These are phyloP conservation scores for Macrophya alboannulata DNA, from an alignment of 2,888 invertebrate genomes.

Conservation along the genomic window DNA sequence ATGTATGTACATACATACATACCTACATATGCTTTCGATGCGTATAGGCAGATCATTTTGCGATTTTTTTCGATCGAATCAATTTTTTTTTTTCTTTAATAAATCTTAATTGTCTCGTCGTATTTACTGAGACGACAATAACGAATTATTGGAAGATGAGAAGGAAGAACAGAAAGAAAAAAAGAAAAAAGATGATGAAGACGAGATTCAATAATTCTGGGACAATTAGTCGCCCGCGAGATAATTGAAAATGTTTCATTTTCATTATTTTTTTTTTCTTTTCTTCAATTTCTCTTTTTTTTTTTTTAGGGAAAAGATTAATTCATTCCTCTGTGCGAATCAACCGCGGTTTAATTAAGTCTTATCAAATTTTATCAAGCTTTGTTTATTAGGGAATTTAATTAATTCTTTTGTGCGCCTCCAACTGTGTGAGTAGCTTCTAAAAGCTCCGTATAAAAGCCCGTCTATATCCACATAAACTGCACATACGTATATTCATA, in stretches of 20 bases:
- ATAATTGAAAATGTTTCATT: constrained; percentile 26
- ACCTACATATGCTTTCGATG: neutral
- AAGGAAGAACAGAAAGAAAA: neutral
- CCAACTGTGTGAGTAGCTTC: neutral
- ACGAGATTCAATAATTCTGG: neutral
- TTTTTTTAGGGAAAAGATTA: neutral
- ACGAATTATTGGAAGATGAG: neutral
- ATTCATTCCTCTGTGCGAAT: constrained; percentile 16
- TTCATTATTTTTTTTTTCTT: neutral
- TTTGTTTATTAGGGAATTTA: constrained; percentile 9
- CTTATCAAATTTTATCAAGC: constrained; percentile 23
- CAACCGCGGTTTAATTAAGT: constrained; percentile 17
- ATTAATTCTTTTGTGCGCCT: neutral
- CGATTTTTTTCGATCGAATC: neutral
- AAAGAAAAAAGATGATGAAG: neutral
- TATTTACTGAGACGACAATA: neutral
- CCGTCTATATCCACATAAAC: neutral
- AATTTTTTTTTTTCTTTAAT: neutral
- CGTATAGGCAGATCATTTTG: constrained; percentile 2
- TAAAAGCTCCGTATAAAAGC: neutral
- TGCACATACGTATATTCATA: neutral
- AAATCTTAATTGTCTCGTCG: neutral
- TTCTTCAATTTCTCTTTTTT: neutral
- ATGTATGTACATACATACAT: too few species aligned
- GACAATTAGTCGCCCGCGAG: neutral